Evolutionary conservation across 1,140 invertebrate genomes (phyloP).

Genomic region (Notospermus geniculatus): DNA sequence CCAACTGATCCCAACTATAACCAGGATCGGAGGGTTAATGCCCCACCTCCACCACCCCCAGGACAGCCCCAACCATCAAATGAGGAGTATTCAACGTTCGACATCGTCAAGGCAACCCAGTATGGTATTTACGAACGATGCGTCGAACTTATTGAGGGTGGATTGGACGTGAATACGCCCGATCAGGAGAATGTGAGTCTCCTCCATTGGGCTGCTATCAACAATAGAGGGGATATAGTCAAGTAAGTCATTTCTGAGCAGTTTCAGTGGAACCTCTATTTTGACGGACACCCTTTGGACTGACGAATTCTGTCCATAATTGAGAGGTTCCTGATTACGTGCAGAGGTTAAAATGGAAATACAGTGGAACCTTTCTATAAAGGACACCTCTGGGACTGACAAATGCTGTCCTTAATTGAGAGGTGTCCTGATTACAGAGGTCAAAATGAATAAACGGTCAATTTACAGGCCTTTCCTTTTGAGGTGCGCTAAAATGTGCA

Average conservation of each 20-base stretch:
- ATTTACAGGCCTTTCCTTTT: no score
- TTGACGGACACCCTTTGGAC: no score
- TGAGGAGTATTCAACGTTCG: constrained; percentile 77
- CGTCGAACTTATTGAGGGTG: constrained; percentile 84
- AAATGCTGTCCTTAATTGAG: no score
- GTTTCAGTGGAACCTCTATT: no score
- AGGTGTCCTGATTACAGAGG: no score
- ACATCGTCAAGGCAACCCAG: constrained; percentile 89
- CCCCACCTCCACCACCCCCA: neutral
- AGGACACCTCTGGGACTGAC: no score
- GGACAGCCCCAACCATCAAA: constrained; percentile 28
- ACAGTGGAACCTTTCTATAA: no score
- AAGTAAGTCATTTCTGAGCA: constrained; percentile 55
- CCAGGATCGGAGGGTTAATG: neutral
- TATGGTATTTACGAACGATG: constrained; percentile 84
- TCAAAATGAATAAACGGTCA: no score
- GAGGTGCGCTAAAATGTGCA: no score
- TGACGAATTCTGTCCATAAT: no score
- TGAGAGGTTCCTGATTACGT: no score
- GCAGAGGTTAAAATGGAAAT: no score
- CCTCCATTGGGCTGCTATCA: constrained; percentile 99
- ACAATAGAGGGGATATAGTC: constrained; percentile 87
- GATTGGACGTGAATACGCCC: constrained; percentile 53
- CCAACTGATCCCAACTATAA: neutral
- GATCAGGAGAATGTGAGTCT: constrained; percentile 66